Conservation (phyloP, 2,797 vertebrate genomes). For the Poecilia wingei region DNA sequence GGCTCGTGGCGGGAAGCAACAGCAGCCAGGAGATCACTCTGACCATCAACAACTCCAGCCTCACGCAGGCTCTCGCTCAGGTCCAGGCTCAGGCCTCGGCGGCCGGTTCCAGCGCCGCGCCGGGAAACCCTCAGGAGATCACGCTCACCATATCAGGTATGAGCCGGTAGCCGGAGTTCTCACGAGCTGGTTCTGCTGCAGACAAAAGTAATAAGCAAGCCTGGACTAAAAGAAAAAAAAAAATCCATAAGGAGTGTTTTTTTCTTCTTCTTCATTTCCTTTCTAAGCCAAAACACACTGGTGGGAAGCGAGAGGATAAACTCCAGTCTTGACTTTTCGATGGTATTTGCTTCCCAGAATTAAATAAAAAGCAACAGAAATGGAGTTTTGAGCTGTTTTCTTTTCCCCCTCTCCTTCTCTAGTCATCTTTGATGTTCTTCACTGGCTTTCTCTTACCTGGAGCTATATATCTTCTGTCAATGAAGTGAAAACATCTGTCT, state of each 20-base stretch:
- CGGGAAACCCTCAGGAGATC: slow-evolving; percentile 91
- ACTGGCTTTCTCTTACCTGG: slow-evolving; percentile 10
- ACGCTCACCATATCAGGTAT: slow-evolving; percentile 97
- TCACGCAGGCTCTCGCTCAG: slow-evolving; percentile 91
- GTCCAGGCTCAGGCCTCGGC: slow-evolving; percentile 88
- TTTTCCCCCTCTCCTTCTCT: not conserved
- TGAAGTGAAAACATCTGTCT: not conserved
- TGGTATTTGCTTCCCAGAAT: slow-evolving; percentile 6
- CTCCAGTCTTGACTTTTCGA: slow-evolving; percentile 3
- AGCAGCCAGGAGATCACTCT: slow-evolving; percentile 92
- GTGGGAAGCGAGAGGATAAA: slow-evolving; percentile 15
- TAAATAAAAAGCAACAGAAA: slow-evolving; percentile 13
- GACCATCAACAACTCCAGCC: slow-evolving; percentile 96
- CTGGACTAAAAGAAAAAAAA: not conserved
- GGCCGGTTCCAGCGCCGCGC: slow-evolving; percentile 70
- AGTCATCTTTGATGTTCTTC: slow-evolving; percentile 3
- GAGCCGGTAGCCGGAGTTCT: not conserved
- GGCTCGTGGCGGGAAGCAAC: slow-evolving; percentile 82
- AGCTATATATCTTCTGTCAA: not conserved
- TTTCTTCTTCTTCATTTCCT: slow-evolving; percentile 36
- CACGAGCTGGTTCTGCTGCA: not conserved
- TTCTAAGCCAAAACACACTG: not conserved
- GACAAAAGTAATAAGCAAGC: slow-evolving; percentile 18
- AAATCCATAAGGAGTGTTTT: not conserved
- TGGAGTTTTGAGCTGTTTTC: slow-evolving; percentile 2